Evolutionary conservation across 2,113 vertebrate species (phyloP).

Genomic region (Pluvianellus socialis): DNA sequence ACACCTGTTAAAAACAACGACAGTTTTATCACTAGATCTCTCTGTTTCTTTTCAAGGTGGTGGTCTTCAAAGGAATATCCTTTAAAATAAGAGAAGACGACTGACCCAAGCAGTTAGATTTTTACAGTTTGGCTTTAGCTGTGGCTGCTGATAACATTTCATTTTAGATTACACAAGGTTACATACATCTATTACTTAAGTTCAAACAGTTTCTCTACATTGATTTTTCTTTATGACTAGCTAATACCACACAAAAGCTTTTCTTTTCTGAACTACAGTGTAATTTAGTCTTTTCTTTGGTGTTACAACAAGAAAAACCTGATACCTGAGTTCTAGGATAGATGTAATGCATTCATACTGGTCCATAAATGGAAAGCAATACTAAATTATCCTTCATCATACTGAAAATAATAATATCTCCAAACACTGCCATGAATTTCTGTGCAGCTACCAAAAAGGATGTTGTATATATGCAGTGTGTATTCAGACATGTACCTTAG

Average conservation of each 20-base stretch:
- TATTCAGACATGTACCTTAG: not conserved
- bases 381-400: not conserved
- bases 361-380: not conserved
- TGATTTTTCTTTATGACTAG: not conserved
- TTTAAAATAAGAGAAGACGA: not conserved
- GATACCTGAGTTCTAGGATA: not conserved
- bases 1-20: not conserved
- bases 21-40: not conserved
- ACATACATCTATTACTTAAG: not conserved
- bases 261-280: not conserved
- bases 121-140: not conserved
- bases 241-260: not conserved
- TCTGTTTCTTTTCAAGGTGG: not conserved
- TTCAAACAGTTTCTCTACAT: not conserved
- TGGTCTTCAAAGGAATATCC: not conserved
- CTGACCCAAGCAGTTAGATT: not conserved
- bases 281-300: not conserved
- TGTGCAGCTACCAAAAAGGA: not conserved
- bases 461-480: not conserved
- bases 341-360: not conserved
- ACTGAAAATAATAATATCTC: not conserved
- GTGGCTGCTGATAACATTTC: not conserved
- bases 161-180: not conserved
- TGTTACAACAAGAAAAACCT: not conserved
- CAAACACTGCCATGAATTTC: not conserved